Percentiles rank a stretch among this genome's conserved stretches.
These are phyloP conservation scores for Melolontha melolontha DNA, from an alignment of 2,888 invertebrate species.

Conservation along the genomic window DNA sequence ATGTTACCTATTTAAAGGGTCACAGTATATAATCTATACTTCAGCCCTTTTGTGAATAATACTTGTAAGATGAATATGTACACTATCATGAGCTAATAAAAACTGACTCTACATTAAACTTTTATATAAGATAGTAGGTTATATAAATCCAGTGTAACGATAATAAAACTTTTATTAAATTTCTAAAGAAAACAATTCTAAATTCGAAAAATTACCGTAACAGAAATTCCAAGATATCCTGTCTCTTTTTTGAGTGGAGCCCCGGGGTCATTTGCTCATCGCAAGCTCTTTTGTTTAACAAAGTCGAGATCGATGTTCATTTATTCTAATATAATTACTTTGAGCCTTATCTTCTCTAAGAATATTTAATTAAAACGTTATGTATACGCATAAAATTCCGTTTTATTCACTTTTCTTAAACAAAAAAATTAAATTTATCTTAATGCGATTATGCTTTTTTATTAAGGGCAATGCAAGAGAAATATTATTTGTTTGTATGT, in stretches of 20 bases:
- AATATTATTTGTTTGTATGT: too few species aligned
- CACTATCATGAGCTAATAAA: too few species aligned
- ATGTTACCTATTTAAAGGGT: too few species aligned
- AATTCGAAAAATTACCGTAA: slow-evolving; percentile 14
- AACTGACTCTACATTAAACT: too few species aligned
- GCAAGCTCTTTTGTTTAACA: slow-evolving; percentile 18
- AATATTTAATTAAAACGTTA: slow-evolving; percentile 15
- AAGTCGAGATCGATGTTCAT: slow-evolving; percentile 20
- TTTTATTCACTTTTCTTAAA: neutral
- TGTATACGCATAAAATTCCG: neutral
- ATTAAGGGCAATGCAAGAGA: too few species aligned
- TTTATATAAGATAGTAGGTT: too few species aligned
- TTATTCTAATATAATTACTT: slow-evolving; percentile 23
- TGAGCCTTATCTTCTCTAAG: neutral
- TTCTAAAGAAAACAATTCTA: slow-evolving; percentile 3
- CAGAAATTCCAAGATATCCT: slow-evolving; percentile 11
- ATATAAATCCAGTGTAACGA: neutral
- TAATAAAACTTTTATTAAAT: slow-evolving; percentile 7
- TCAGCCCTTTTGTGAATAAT: too few species aligned
- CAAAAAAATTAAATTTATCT: too few species aligned
- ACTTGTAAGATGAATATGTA: too few species aligned
- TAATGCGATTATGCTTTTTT: too few species aligned
- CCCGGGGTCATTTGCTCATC: slow-evolving; percentile 11
- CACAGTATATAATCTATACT: too few species aligned
- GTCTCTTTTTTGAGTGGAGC: slow-evolving; percentile 6